Base-by-base conservation (phyloP, 2,113 vertebrate species). In the Peromyscus maniculatus region DNA sequence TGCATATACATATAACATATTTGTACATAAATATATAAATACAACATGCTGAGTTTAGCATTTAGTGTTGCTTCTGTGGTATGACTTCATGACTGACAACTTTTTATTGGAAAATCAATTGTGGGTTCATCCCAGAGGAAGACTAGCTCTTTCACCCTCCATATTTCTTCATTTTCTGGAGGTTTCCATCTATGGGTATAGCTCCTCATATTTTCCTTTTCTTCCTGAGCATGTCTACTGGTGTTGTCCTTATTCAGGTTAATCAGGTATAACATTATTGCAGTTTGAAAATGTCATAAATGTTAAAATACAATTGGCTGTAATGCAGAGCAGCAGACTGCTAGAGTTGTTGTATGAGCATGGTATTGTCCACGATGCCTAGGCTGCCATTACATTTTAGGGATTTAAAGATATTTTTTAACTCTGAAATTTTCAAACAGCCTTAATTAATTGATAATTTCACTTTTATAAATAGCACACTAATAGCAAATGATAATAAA, bases 251-350 rank as follows among this genome's bases (percentile, higher is more conserved):
- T 62, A 28, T 62, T 62, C 13, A 43, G 12, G 6, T 52, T 93
- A 94, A 97, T 78, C 2, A 75, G 69, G 0, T 33, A 64, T 11
- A 80, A 15, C 13, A 36, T 49, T 93, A 17, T 72, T 21, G 88
- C 6, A 33, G 7, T 86, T 93, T 57, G 28, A 46, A 97, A 33
- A 4, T 71, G 43, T 93, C 91, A 88, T 17, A 46, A 89, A 95
- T 87, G 46, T 93, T 24, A 67, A 87, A 77, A 19, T 1, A 79
- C 46, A 74, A 43, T 80, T 87, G 71, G 12, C 59, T 82, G 69
- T 28, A 59, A 49, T 52, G 24, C 36, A 84, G 15, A 12, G 71
- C 83, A 94, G 72, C 11, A 16, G 8, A 19, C 7, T 87, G 10
- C 43, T 46, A 6, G 33, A 62, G 24, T 87, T 94, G 64, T 90